phyloP scores from a whole-genome alignment of 2,888 invertebrate genomes.

The Stegophylla sp. region DNA sequence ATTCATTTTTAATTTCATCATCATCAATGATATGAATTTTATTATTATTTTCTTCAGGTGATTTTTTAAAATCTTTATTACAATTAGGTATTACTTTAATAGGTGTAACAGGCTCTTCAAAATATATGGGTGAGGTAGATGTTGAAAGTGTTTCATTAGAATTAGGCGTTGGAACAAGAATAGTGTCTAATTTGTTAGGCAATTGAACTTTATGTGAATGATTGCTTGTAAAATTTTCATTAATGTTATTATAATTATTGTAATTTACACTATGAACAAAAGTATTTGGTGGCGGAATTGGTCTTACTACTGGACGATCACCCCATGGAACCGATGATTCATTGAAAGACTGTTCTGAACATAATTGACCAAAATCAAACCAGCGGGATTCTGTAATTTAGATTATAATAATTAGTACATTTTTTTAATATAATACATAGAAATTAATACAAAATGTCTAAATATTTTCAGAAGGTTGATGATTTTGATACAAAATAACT shows the following conservation, averaged over 20 bases:
- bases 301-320: background rate
- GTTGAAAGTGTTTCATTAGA: conserved; percentile 21
- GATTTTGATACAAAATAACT: no score
- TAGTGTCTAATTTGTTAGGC: conserved; percentile 19
- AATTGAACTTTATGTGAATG: conserved; percentile 5
- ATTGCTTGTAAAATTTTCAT: conserved; percentile 3
- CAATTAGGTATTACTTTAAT: background rate
- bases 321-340: conserved; percentile 26
- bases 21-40: conserved; percentile 9
- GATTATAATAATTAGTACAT: background rate
- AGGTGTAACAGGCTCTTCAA: conserved; percentile 33
- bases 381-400: conserved; percentile 51
- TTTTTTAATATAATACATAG: background rate
- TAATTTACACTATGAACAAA: conserved; percentile 17
- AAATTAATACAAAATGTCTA: background rate
- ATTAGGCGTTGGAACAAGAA: conserved; percentile 27
- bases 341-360: conserved; percentile 5
- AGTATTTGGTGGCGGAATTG: conserved; percentile 11
- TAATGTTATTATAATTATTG: conserved; percentile 27
- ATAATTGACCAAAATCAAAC: conserved; percentile 42
- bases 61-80: background rate
- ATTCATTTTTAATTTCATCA: background rate
- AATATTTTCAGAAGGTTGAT: no score
- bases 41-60: conserved; percentile 54
- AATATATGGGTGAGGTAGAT: conserved; percentile 37